Percentiles rank a stretch among this genome's conserved stretches.
Conservation (phyloP, 2,113 vertebrate species). For the Cairina moschata region DNA sequence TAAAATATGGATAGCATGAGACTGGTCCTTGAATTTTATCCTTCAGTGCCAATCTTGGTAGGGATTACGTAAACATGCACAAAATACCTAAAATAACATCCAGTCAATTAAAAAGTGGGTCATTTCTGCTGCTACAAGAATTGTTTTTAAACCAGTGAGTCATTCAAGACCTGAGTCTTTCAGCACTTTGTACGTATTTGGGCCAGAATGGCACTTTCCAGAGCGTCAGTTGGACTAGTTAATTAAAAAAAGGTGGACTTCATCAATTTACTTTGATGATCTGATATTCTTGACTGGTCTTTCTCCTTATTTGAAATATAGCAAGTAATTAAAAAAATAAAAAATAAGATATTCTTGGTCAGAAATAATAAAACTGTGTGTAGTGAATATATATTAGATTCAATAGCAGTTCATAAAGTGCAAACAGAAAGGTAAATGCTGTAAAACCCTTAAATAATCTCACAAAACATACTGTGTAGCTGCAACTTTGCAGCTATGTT, state of each 20-base stretch:
- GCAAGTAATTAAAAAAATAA: background rate
- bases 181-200: background rate
- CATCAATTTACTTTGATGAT: background rate
- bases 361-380: background rate
- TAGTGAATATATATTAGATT: background rate
- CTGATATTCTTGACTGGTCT: background rate
- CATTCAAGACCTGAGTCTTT: constrained; percentile 12
- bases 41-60: background rate
- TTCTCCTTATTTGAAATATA: background rate
- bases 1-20: background rate
- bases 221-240: background rate
- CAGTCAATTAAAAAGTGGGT: constrained; percentile 59
- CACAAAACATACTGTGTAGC: background rate
- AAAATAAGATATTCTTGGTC: background rate
- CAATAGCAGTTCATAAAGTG: background rate
- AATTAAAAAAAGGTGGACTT: background rate
- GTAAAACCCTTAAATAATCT: background rate
- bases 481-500: background rate
- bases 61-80: constrained; percentile 57
- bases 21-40: constrained; percentile 45
- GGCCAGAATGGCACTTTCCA: constrained; percentile 4
- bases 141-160: constrained; percentile 65
- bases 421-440: background rate
- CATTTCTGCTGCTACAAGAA: constrained; percentile 35
- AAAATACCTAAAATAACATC: constrained; percentile 58